phyloP scores from a whole-genome alignment of 1,140 invertebrate species.

The Tetramorium simillimum region DNA sequence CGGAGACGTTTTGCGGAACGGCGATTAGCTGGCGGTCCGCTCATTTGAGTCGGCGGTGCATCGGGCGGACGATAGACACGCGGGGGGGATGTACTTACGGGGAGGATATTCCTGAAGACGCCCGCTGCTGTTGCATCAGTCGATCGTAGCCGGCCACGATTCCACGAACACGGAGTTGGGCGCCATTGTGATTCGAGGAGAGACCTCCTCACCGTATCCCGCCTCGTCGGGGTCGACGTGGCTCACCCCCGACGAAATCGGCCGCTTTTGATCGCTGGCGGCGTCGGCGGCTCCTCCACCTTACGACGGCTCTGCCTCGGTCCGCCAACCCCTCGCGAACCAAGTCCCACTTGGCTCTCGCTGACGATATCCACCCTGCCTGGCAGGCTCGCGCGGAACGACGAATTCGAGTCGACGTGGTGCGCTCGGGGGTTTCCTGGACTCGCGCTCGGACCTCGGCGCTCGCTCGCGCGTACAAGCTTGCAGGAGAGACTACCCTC shows the following conservation, averaged over 20 bases:
- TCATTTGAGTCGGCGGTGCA: conserved; percentile 33
- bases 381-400: background rate
- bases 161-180: conserved; percentile 50
- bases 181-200: conserved; percentile 65
- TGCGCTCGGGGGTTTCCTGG: background rate
- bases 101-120: conserved; percentile 43
- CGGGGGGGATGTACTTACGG: background rate
- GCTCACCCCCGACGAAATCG: background rate
- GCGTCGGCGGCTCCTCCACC: background rate
- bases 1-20: background rate
- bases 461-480: background rate
- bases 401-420: background rate
- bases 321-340: background rate
- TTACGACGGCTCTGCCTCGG: background rate
- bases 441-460: background rate
- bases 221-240: background rate
- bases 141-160: conserved; percentile 24
- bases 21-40: background rate
- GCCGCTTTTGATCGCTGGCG: background rate
- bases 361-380: background rate
- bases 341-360: background rate
- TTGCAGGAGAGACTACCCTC: background rate
- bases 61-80: background rate
- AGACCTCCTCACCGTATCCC: background rate
- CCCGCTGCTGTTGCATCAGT: conserved; percentile 17